These are phyloP conservation scores for Linepithema humile DNA, from an alignment of 1,140 invertebrate genomes.

Conservation along the genomic window DNA sequence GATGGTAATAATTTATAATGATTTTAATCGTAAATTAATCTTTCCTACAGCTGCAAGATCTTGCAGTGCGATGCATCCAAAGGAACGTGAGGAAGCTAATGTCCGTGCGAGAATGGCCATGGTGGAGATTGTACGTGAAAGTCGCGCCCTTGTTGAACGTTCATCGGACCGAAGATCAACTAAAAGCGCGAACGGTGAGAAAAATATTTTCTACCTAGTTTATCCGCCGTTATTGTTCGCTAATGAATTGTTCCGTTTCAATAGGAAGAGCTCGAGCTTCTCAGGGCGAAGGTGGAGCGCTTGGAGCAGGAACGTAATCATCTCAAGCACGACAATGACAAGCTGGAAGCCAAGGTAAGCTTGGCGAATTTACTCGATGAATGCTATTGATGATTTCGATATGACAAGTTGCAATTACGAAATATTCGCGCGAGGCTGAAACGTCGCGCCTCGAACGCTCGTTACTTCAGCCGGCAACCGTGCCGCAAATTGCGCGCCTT, in stretches of 20 bases:
- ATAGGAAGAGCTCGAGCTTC: constrained; percentile 93
- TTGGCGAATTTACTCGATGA: not conserved
- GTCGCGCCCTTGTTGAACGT: constrained; percentile 96
- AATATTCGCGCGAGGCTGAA: not conserved
- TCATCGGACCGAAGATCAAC: constrained; percentile 95
- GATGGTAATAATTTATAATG: not conserved
- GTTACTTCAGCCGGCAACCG: not conserved
- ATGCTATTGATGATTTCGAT: not conserved
- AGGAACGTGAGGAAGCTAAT: constrained; percentile 96
- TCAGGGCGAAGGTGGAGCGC: constrained; percentile 93
- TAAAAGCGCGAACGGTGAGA: constrained; percentile 90
- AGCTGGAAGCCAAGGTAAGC: constrained; percentile 95
- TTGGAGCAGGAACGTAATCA: constrained; percentile 93
- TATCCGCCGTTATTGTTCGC: not conserved
- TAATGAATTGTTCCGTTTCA: constrained; percentile 15
- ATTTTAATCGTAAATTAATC: constrained; percentile 23
- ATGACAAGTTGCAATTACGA: not conserved
- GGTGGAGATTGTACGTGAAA: constrained; percentile 96
- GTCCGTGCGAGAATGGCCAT: constrained; percentile 96
- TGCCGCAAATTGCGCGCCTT: constrained; percentile 1
- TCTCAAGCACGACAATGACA: constrained; percentile 94
- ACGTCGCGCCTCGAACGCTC: not conserved
- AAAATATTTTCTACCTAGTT: not conserved
- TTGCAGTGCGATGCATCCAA: constrained; percentile 96
- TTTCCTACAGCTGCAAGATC: constrained; percentile 89